Base-by-base conservation (phyloP, 2,797 vertebrate species). In the Enteromius paludinosus region DNA sequence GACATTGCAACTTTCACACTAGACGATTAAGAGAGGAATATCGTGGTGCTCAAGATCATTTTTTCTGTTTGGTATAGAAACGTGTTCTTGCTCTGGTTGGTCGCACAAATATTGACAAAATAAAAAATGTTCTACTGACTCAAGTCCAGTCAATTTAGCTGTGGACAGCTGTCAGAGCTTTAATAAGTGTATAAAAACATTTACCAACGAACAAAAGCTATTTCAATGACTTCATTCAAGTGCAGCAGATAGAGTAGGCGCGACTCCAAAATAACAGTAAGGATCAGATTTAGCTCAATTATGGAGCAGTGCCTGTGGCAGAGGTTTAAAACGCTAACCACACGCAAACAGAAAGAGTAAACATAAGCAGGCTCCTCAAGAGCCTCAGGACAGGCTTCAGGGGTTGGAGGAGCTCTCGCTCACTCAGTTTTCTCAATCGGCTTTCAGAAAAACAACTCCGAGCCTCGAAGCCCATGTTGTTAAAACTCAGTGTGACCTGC, bases 301-400 rank as follows among this genome's bases (percentile, higher is more conserved):
- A 84, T 74, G 83, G 77, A 73, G 69, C 52, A 70, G n/a, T 61
- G 73, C 77, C 69, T 79, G 70, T 79, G 71, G 83, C 33, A 5
- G 56, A 41, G 25, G 77, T 79, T 79, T 83, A 72, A 78, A 77
- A 52, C 18, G 30, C 75, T 54, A 78, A 78, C 75, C 83, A 73
- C 61, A 84, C 11, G 12, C 76, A 79, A 84, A 79, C 77, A 74
- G 81, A 69, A 18, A 69, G 72, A 35, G 28, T 77, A 77, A 38
- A 83, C 81, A 76, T 45, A 76, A 77, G 81, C 73, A 66, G 45
- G 25, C 71, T 82, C 61, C 45, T 66, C 41, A 23, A 47, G 64
- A 43, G 64, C 81, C 64, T 33, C 54, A 25, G 70, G 69, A 79
- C 47, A 74, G 76, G 45, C 69, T 28, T 84, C 61, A 66, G 43